phyloP scores from a whole-genome alignment of 2,113 vertebrate genomes.

The Nannobrachium achirus region DNA sequence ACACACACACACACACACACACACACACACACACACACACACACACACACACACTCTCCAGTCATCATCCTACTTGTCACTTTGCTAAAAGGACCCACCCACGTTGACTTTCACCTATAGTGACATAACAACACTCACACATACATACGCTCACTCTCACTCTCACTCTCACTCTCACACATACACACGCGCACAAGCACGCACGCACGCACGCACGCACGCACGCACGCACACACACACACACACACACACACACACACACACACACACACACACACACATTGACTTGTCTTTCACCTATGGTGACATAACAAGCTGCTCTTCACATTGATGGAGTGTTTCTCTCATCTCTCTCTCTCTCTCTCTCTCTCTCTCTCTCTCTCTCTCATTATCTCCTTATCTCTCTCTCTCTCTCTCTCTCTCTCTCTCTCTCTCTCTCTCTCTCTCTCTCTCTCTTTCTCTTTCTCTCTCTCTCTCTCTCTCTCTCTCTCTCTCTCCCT shows the following conservation, averaged over 20 bases:
- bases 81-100: too few relatives aligned
- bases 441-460: not conserved
- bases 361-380: not conserved
- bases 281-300: conserved; percentile 7
- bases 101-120: too few relatives aligned
- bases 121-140: too few relatives aligned
- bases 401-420: conserved; percentile 4
- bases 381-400: not conserved
- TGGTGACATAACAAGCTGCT: not conserved
- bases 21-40: too few relatives aligned
- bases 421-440: not conserved
- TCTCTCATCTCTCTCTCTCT: conserved; percentile 11
- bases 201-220: not conserved
- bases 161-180: too few relatives aligned
- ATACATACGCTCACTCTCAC: too few relatives aligned
- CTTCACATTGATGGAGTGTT: not conserved
- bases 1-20: too few relatives aligned
- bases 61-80: too few relatives aligned
- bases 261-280: not conserved
- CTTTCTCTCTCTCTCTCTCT: not conserved
- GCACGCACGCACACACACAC: too few relatives aligned
- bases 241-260: too few relatives aligned
- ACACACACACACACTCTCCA: too few relatives aligned
- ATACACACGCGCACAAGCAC: too few relatives aligned
- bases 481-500: not conserved